Conservation (phyloP, 2,888 invertebrate genomes). For the Luffia ferchaultella region DNA sequence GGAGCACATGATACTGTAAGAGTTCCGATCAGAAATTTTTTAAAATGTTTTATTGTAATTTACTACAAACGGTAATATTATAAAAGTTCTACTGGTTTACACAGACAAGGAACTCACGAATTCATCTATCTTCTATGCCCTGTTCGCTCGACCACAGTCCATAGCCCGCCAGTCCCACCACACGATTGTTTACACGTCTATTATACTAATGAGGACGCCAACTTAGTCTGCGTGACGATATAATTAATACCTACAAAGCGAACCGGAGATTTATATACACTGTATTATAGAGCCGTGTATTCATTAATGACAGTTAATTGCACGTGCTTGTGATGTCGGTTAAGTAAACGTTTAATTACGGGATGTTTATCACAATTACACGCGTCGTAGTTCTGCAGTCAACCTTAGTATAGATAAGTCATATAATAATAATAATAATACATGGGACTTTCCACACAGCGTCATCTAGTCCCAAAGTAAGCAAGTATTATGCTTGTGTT, state of each 20-base stretch:
- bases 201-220: conserved; percentile 48
- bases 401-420: neutral
- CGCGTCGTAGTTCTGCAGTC: conserved; percentile 50
- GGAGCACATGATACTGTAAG: too few relatives aligned
- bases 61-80: too few relatives aligned
- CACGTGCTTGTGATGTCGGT: conserved; percentile 23
- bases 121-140: too few relatives aligned
- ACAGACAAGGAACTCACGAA: too few relatives aligned
- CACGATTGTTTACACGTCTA: conserved; percentile 44
- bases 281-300: conserved; percentile 5
- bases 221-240: conserved; percentile 34
- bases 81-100: too few relatives aligned
- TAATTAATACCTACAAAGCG: conserved; percentile 17
- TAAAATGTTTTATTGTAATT: too few relatives aligned
- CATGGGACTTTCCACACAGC: too few relatives aligned
- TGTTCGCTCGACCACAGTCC: too few relatives aligned
- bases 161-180: conserved; percentile 22
- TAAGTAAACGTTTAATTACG: conserved; percentile 46
- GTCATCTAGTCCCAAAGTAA: too few relatives aligned
- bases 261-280: conserved; percentile 7
- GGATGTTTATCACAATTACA: conserved; percentile 53
- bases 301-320: conserved; percentile 11
- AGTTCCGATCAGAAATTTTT: too few relatives aligned
- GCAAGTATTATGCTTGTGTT: too few relatives aligned
- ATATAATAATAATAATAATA: too few relatives aligned